Evolutionary conservation across 1,140 invertebrate genomes (phyloP).

Genomic region (Zaprionus tsacasi): DNA sequence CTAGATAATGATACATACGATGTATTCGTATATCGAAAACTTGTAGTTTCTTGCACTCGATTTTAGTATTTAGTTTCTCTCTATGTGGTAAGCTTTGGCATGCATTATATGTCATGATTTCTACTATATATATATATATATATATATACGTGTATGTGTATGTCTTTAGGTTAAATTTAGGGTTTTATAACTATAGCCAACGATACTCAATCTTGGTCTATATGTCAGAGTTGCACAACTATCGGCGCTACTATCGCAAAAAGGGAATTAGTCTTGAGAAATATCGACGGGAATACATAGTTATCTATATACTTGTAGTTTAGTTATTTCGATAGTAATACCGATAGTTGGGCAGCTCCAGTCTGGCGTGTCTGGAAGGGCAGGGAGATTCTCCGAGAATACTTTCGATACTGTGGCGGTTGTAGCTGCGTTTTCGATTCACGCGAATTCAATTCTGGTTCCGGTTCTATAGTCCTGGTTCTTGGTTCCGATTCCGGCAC

Average conservation of each 20-base stretch:
- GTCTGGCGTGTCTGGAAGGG: conserved; percentile 45
- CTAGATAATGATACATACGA: conserved; percentile 11
- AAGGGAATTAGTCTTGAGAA: background rate
- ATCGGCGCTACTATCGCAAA: background rate
- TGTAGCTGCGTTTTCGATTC: conserved; percentile 15
- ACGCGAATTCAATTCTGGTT: conserved; percentile 40
- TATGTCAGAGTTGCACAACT: conserved; percentile 10
- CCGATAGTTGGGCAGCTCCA: conserved; percentile 8
- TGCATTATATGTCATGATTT: conserved; percentile 83
- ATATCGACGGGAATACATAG: background rate
- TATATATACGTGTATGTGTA: conserved; percentile 31
- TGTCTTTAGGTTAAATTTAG: conserved; percentile 27
- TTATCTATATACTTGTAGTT: background rate
- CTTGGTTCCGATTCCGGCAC: conserved; percentile 8
- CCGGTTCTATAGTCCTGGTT: conserved; percentile 2
- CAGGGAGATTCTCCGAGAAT: conserved; percentile 75
- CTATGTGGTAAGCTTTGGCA: conserved; percentile 83
- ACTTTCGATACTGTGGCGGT: conserved; percentile 64
- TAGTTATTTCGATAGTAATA: background rate
- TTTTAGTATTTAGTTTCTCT: conserved; percentile 62
- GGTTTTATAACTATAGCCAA: conserved; percentile 39
- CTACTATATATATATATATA: conserved; percentile 38
- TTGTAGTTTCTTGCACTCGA: conserved; percentile 74
- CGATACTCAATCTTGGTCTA: conserved; percentile 46
- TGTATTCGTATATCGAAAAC: conserved; percentile 54